Evolutionary conservation across 2,888 invertebrate species (phyloP).

Genomic region (Ophonus ardosiacus): DNA sequence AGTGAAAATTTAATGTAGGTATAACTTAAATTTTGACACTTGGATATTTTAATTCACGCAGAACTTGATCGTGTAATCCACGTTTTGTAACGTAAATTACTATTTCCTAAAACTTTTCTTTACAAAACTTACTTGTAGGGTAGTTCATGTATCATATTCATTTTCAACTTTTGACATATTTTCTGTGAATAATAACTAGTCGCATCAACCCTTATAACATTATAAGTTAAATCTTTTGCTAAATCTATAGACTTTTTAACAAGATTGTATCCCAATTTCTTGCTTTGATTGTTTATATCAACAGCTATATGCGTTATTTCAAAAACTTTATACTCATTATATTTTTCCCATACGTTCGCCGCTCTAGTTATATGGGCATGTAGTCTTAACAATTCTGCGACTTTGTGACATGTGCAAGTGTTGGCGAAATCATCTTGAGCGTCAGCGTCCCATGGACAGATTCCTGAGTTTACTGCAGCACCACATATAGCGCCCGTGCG

Average conservation of each 20-base stretch:
- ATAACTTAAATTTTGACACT: no score
- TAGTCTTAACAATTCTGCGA: slow-evolving; percentile 77
- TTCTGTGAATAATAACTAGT: slow-evolving; percentile 76
- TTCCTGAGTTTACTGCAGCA: slow-evolving; percentile 76
- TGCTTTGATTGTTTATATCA: slow-evolving; percentile 75
- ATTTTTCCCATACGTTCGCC: slow-evolving; percentile 76
- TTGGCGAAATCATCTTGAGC: slow-evolving; percentile 78
- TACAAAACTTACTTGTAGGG: slow-evolving; percentile 72
- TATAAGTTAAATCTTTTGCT: slow-evolving; percentile 76
- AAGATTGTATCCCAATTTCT: slow-evolving; percentile 76
- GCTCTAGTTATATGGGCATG: slow-evolving; percentile 76
- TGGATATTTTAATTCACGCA: no score
- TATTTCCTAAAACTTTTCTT: no score
- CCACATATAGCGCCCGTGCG: slow-evolving; percentile 74
- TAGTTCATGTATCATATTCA: slow-evolving; percentile 77
- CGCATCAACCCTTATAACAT: slow-evolving; percentile 76
- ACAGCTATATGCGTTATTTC: slow-evolving; percentile 78
- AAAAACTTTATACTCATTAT: slow-evolving; percentile 75
- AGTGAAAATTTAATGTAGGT: no score
- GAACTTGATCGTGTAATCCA: no score
- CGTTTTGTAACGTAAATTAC: no score
- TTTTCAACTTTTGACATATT: slow-evolving; percentile 77
- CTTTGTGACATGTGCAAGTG: slow-evolving; percentile 73
- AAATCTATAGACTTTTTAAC: slow-evolving; percentile 73
- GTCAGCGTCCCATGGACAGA: slow-evolving; percentile 77